Evolutionary conservation across 2,797 vertebrate genomes (phyloP), one percentile per base, ranked within the genome.

Genomic region (Sphenopsis melanotis): DNA sequence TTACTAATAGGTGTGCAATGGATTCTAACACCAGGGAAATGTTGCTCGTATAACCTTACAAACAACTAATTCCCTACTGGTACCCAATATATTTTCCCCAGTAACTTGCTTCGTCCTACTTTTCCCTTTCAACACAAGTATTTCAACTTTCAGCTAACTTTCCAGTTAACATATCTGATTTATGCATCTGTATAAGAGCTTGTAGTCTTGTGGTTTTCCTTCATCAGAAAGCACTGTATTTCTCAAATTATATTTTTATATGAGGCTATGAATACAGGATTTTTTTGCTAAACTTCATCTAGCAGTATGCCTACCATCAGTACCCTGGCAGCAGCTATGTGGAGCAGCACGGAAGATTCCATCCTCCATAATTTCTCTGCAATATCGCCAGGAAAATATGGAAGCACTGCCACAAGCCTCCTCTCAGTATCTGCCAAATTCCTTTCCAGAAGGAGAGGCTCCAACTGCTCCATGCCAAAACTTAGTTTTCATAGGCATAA

Each of bases 301-400:
- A 92, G 47, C 46, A 71, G 30, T 32, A 79, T 96, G 52, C 70
- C 85, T 75, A 81, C 74, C 80, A 90, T 70, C 66, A 77, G 70
- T 20, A 41, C 24, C 44, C 74, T 94, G 96, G 89, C 87, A 94
- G 70, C 70, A 91, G 60, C 44, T 79, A 4, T 20, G 32, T 29
- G 52, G 44, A 88, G 52, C 76, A 66, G 44, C 47, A 89, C 1
- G 15, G 92, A 96, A 95, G 93, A 90, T 96, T 97, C 94, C 95
- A 84, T 87, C 63, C 60, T 70, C 59, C 88, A 63, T 72, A 88
- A 57, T 84, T 93, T 74, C 74, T 94, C 74, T 84, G 90, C 66
- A 93, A 39, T 42, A 60, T 7, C 0, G 77, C 95, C 95, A 96
- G 95, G 96, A 94, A 97, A 96, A 94, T 79, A 80, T 53, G 74